Evolutionary conservation across 2,888 invertebrate species (phyloP).

Genomic region (Nasonovia ribisnigri): DNA sequence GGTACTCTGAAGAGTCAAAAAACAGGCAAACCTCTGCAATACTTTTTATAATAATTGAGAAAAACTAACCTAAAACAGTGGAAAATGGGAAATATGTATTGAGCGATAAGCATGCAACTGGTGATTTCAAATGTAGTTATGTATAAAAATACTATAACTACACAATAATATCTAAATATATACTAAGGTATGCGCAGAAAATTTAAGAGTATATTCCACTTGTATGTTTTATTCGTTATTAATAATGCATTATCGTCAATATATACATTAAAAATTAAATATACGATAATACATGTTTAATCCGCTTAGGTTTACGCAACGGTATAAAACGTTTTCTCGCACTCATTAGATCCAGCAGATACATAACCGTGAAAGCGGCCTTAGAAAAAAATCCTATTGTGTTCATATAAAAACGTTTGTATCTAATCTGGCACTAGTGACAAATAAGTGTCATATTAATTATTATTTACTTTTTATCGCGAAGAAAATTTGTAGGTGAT

Average conservation of each 20-base stretch:
- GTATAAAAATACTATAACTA: background rate
- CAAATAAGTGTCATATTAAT: background rate
- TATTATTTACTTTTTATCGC: background rate
- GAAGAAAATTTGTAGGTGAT: background rate
- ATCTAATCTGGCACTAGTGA: background rate
- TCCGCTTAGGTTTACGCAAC: constrained; percentile 40
- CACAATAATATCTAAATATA: background rate
- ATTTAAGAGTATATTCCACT: background rate
- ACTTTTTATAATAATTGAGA: background rate
- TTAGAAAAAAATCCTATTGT: constrained; percentile 54
- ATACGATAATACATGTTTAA: background rate
- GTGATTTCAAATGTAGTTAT: background rate
- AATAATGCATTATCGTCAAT: background rate
- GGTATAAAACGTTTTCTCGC: constrained; percentile 49
- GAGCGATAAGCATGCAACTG: background rate
- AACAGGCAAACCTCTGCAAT: background rate
- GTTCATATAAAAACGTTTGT: constrained; percentile 5
- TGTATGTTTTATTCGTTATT: background rate
- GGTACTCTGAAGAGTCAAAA: background rate
- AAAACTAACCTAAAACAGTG: background rate
- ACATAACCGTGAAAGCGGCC: constrained; percentile 44
- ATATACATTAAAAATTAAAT: background rate
- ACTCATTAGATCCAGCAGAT: constrained; percentile 46
- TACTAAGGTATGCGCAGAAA: background rate
- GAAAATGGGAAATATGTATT: background rate